These are phyloP conservation scores for Amazona vittata DNA, from an alignment of 2,113 vertebrate genomes.

Conservation along the genomic window DNA sequence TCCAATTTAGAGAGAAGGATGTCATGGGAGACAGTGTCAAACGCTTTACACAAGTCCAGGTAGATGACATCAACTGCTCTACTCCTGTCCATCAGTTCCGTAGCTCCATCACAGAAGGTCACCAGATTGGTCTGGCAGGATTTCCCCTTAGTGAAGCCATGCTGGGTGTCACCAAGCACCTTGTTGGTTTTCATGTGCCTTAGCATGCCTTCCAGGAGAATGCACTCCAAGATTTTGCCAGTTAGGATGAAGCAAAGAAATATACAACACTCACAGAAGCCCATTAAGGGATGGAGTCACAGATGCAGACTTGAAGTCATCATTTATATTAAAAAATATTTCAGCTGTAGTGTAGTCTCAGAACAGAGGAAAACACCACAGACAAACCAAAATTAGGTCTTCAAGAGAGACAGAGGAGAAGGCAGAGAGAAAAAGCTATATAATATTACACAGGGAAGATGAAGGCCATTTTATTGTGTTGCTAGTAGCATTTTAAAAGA, in stretches of 20 bases:
- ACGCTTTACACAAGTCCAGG: no score
- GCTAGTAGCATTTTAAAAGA: background rate
- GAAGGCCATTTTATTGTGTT: background rate
- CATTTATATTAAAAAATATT: conserved; percentile 25
- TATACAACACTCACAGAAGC: background rate
- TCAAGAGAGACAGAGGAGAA: background rate
- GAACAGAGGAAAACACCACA: background rate
- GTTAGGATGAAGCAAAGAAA: background rate
- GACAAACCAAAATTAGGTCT: conserved; percentile 21
- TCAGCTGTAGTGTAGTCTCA: background rate
- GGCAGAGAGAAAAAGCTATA: background rate
- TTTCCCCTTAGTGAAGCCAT: no score
- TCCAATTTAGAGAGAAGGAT: no score
- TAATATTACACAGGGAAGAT: background rate
- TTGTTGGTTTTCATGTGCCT: no score
- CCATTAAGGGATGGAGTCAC: background rate
- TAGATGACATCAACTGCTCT: no score
- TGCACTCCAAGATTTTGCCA: no score
- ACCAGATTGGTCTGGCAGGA: no score
- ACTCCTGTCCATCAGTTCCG: no score
- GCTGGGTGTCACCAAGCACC: no score
- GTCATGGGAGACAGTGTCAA: no score
- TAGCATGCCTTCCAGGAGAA: no score
- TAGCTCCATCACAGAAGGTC: no score
- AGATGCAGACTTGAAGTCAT: background rate